Percentiles rank a stretch among this genome's conserved stretches.
Conservation (phyloP, 1,140 invertebrate species). For the Microplitis demolitor region DNA sequence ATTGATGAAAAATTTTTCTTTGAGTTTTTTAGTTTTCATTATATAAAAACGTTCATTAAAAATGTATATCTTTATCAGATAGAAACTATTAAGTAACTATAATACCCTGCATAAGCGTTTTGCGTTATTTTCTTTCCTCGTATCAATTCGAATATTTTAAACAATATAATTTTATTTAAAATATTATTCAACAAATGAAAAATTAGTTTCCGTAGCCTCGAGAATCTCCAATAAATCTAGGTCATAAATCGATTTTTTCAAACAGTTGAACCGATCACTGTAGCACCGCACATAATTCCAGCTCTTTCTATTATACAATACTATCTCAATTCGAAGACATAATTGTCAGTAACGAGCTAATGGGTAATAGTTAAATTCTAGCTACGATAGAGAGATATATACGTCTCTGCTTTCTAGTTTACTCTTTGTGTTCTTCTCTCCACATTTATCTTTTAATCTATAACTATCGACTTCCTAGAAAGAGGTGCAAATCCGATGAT, state of each 20-base stretch:
- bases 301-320: not conserved
- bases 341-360: slow-evolving; percentile 23
- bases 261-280: not conserved
- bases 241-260: slow-evolving; percentile 9
- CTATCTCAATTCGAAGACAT: slow-evolving; percentile 17
- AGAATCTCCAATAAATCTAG: not conserved
- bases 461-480: not conserved
- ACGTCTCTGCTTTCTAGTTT: not conserved
- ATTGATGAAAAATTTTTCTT: too few species aligned
- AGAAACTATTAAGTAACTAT: too few species aligned
- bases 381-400: slow-evolving; percentile 8
- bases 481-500: not conserved
- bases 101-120: too few species aligned
- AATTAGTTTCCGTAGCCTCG: too few species aligned
- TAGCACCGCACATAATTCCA: not conserved
- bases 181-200: too few species aligned
- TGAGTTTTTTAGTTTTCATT: too few species aligned
- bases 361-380: slow-evolving; percentile 17
- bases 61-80: too few species aligned
- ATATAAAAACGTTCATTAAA: too few species aligned
- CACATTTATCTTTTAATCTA: not conserved
- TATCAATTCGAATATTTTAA: too few species aligned
- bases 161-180: too few species aligned
- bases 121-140: too few species aligned
- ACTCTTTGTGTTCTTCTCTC: not conserved